These are phyloP conservation scores for Ophiothrix spiculata DNA, from an alignment of 35 echinoderm and acorn worm species.

Conservation along the genomic window DNA sequence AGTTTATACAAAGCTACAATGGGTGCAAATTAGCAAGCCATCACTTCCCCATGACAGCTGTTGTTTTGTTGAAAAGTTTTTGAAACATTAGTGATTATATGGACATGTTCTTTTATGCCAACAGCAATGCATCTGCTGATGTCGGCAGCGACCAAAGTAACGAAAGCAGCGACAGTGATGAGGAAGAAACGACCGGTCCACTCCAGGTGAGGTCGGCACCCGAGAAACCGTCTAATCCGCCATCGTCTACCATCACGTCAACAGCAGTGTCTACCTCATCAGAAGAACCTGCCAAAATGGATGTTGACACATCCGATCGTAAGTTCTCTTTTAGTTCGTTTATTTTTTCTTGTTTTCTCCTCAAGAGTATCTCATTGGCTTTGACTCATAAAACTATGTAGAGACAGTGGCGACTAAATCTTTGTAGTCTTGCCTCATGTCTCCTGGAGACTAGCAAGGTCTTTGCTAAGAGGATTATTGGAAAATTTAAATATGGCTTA, in stretches of 20 bases:
- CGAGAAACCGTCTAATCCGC: neutral
- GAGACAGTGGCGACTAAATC: too few relatives aligned
- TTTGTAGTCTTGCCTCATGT: too few relatives aligned
- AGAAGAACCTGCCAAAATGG: constrained; percentile 76
- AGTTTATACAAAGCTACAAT: neutral
- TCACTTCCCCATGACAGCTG: too few relatives aligned
- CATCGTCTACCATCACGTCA: neutral
- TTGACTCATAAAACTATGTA: too few relatives aligned
- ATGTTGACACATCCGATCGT: constrained; percentile 86
- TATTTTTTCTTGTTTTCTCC: too few relatives aligned
- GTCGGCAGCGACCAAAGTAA: constrained; percentile 54
- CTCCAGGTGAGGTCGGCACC: neutral
- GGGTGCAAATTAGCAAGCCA: too few relatives aligned
- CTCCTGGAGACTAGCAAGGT: too few relatives aligned
- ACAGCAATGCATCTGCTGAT: constrained; percentile 30
- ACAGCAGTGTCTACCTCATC: constrained; percentile 10
- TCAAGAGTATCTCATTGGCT: too few relatives aligned
- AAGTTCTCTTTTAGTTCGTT: constrained; percentile 27
- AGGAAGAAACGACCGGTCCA: constrained; percentile 52
- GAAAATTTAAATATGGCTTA: too few relatives aligned
- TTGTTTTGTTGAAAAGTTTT: neutral
- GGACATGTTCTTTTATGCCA: neutral
- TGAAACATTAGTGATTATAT: neutral
- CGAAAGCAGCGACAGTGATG: constrained; percentile 90
- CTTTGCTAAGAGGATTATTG: too few relatives aligned